A percentile compares a stretch with the other conserved stretches of the same genome.
Evolutionary conservation across 2,113 vertebrate species (phyloP).

Genomic region (Isurus oxyrinchus): DNA sequence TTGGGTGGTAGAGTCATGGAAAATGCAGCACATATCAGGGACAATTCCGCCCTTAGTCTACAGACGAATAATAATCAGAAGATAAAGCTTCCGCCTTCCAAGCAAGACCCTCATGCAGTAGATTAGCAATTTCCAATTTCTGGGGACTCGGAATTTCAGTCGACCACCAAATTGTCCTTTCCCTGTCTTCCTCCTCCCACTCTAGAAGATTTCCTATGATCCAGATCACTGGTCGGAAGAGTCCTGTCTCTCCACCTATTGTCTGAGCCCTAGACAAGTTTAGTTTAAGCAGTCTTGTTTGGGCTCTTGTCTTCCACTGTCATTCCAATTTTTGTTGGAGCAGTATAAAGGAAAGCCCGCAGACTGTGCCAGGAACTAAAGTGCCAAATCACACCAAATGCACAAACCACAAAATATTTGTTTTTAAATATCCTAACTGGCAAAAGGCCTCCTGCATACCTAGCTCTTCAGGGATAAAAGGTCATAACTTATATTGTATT

Average conservation of each 20-base stretch:
- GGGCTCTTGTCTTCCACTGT: not conserved
- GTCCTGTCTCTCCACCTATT: not conserved
- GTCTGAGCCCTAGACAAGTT: not conserved
- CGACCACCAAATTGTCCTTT: not conserved
- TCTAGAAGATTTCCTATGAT: not conserved
- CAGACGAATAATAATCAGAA: not conserved
- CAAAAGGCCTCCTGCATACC: not conserved
- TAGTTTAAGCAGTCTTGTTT: not conserved
- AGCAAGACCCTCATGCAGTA: not conserved
- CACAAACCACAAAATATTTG: no score
- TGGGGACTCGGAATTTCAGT: not conserved
- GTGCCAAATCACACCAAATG: not conserved
- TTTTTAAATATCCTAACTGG: not conserved
- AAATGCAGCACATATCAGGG: not conserved
- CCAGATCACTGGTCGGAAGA: not conserved
- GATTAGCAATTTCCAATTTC: not conserved
- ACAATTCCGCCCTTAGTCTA: not conserved
- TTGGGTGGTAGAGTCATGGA: not conserved
- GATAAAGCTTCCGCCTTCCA: not conserved
- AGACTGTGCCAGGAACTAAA: no score
- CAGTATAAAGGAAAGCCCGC: not conserved
- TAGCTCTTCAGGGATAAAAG: not conserved
- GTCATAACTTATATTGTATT: not conserved
- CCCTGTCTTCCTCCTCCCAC: no score
- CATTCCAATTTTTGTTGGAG: not conserved